These are phyloP conservation scores for Erpobdella octoculata DNA, from an alignment of 2,888 invertebrate genomes.

Conservation along the genomic window DNA sequence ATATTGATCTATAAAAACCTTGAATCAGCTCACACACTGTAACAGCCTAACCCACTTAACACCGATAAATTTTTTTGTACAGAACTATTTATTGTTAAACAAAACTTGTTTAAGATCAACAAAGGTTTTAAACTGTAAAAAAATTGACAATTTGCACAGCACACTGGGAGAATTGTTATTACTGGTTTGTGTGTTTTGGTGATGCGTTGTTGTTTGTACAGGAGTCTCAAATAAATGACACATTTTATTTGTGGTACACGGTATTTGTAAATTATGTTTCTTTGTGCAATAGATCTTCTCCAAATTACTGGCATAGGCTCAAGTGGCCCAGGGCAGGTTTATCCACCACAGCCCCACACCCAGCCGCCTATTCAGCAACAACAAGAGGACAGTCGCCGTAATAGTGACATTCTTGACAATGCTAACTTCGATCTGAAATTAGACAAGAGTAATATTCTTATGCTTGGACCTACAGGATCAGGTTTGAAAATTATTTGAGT, in stretches of 20 bases:
- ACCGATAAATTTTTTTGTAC: too few species aligned
- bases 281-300: constrained; percentile 6
- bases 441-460: constrained; percentile 89
- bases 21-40: too few species aligned
- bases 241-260: not conserved
- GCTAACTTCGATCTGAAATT: constrained; percentile 53
- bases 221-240: too few species aligned
- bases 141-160: too few species aligned
- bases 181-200: too few species aligned
- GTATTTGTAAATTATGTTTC: not conserved
- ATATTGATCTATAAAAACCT: too few species aligned
- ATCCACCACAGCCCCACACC: not conserved
- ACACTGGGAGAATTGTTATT: too few species aligned
- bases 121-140: too few species aligned
- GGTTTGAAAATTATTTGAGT: constrained; percentile 44
- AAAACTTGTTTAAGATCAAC: too few species aligned
- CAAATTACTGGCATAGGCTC: constrained; percentile 27
- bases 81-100: too few species aligned
- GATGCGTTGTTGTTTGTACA: too few species aligned
- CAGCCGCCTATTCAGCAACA: constrained; percentile 12
- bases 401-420: constrained; percentile 42
- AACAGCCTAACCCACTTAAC: too few species aligned
- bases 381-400: constrained; percentile 22
- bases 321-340: not conserved
- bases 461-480: constrained; percentile 92